These are phyloP conservation scores for Thysanoteuthis rhombus DNA, from an alignment of 2,888 invertebrate species.

Conservation along the genomic window DNA sequence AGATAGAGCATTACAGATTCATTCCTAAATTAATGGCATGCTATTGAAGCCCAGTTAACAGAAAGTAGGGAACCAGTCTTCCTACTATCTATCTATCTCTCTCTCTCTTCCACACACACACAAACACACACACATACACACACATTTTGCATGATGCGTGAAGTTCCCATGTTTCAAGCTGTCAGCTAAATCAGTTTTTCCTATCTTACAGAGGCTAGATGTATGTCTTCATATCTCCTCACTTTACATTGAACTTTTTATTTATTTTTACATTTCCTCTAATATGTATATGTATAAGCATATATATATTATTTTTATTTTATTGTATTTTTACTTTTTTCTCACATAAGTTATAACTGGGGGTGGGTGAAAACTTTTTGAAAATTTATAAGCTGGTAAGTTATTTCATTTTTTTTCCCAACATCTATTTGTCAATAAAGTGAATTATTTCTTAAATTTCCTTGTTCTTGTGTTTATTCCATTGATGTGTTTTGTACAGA, in stretches of 20 bases:
- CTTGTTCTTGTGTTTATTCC: not conserved
- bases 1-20: not conserved
- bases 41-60: too few species aligned
- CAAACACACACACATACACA: not conserved
- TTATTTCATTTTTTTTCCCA: constrained; percentile 24
- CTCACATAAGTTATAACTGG: constrained; percentile 14
- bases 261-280: not conserved
- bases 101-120: not conserved
- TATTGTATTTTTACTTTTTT: constrained; percentile 20
- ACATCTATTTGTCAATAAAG: constrained; percentile 32
- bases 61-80: constrained; percentile 12
- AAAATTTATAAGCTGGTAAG: constrained; percentile 28
- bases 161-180: not conserved
- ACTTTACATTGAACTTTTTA: constrained; percentile 12
- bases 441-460: constrained; percentile 25
- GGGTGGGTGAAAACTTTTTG: constrained; percentile 18
- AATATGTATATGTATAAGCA: not conserved
- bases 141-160: not conserved
- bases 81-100: not conserved
- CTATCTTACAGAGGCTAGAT: not conserved
- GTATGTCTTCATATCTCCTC: constrained; percentile 12
- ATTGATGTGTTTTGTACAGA: not conserved
- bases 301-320: constrained; percentile 23
- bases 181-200: not conserved
- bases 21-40: not conserved